phyloP scores from a whole-genome alignment of 1,140 invertebrate genomes.

The Anoplophora glabripennis region DNA sequence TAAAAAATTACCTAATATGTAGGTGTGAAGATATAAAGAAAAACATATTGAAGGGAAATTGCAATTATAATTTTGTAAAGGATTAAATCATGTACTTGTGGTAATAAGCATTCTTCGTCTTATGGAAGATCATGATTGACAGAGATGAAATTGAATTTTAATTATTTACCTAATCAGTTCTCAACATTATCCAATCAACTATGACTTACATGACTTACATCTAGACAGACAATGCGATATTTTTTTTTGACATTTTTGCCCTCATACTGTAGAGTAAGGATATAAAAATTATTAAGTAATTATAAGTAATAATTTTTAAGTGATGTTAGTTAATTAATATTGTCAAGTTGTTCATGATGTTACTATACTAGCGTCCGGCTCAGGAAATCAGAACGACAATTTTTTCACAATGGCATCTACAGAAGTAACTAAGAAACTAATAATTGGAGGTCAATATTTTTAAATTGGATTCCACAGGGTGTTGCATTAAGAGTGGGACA shows the following conservation, averaged over 20 bases:
- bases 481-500: too few species aligned
- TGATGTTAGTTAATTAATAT: conserved; percentile 11
- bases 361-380: neutral
- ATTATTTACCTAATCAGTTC: conserved; percentile 21
- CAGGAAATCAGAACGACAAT: too few species aligned
- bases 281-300: conserved; percentile 17
- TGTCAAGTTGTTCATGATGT: conserved; percentile 20
- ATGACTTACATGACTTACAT: conserved; percentile 8
- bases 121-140: conserved; percentile 35
- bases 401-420: too few species aligned
- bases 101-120: neutral
- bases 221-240: conserved; percentile 3
- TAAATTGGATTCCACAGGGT: neutral
- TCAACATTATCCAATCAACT: conserved; percentile 12
- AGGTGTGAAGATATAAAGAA: too few species aligned
- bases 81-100: conserved; percentile 1
- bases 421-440: too few species aligned
- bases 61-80: neutral
- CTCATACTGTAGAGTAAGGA: conserved; percentile 2
- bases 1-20: too few species aligned
- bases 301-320: conserved; percentile 10
- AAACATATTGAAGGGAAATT: too few species aligned
- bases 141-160: conserved; percentile 25
- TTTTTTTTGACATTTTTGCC: too few species aligned
- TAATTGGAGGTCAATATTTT: too few species aligned